A percentile compares a stretch with the other conserved stretches of the same genome.
Evolutionary conservation across 2,888 invertebrate species (phyloP).

Genomic region (Rhamnusium bicolor): DNA sequence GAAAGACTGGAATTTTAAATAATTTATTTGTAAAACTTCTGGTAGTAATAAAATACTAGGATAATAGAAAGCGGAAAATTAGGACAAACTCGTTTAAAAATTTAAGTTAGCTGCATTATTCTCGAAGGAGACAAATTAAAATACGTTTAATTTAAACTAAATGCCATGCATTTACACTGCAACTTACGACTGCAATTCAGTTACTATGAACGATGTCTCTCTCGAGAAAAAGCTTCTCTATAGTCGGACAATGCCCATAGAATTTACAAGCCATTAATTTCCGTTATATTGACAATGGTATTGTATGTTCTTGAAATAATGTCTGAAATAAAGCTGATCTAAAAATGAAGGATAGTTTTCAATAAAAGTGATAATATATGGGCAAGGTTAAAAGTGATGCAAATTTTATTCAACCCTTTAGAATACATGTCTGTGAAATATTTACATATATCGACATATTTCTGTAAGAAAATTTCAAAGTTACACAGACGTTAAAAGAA

Average conservation of each 20-base stretch:
- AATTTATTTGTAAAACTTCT: not conserved
- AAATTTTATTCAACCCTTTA: not conserved
- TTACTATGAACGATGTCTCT: not conserved
- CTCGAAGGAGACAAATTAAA: not conserved
- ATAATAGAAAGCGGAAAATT: not conserved
- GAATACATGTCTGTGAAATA: not conserved
- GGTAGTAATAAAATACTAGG: not conserved
- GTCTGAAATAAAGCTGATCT: not conserved
- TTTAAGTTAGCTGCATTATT: not conserved
- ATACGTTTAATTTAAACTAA: not conserved
- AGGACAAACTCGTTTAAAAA: not conserved
- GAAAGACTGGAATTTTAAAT: too few relatives aligned
- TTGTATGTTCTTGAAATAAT: not conserved
- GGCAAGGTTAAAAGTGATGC: not conserved
- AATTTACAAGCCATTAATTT: not conserved
- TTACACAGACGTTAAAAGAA: too few relatives aligned
- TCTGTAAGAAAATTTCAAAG: too few relatives aligned
- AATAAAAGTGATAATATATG: not conserved
- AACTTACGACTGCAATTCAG: not conserved
- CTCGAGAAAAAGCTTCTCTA: not conserved
- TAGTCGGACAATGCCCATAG: not conserved
- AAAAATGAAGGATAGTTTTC: not conserved
- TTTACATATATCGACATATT: too few relatives aligned
- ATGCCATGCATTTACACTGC: not conserved
- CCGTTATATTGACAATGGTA: not conserved